Conservation (phyloP, 2,888 invertebrate species). For the Gasteruption jaculator region DNA sequence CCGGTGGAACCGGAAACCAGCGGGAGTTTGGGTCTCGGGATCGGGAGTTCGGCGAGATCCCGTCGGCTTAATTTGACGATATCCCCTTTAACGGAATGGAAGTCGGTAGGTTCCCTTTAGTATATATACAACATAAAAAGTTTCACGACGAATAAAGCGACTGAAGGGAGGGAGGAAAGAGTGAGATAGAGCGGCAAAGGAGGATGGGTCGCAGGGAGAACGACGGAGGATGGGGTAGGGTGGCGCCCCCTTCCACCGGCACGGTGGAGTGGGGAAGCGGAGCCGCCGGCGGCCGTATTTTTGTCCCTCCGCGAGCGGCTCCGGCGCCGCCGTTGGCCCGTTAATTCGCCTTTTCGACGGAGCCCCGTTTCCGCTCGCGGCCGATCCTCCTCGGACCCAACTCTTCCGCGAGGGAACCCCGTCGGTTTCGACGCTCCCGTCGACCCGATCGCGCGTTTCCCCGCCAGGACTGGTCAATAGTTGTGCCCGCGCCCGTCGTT, state of each 20-base stretch:
- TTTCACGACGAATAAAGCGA: slow-evolving; percentile 48
- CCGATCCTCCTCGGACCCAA: too few relatives aligned
- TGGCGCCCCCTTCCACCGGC: too few relatives aligned
- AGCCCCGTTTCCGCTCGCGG: too few relatives aligned
- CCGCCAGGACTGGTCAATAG: slow-evolving; percentile 16
- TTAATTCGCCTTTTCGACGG: slow-evolving; percentile 13
- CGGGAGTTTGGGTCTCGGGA: not conserved
- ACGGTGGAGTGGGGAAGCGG: slow-evolving; percentile 4
- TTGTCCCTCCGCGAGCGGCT: slow-evolving; percentile 7
- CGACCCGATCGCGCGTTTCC: too few relatives aligned
- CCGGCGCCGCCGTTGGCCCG: slow-evolving; percentile 1
- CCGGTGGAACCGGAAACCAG: slow-evolving; percentile 8
- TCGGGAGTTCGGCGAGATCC: slow-evolving; percentile 13
- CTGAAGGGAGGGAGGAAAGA: slow-evolving; percentile 14
- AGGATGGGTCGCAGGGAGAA: slow-evolving; percentile 21
- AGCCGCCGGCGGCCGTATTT: not conserved
- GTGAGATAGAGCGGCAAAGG: slow-evolving; percentile 10
- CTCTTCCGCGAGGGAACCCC: too few relatives aligned
- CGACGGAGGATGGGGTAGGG: slow-evolving; percentile 12
- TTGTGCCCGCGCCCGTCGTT: slow-evolving; percentile 7
- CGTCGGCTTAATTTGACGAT: slow-evolving; percentile 43
- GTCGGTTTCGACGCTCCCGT: too few relatives aligned
- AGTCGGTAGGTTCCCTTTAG: slow-evolving; percentile 45
- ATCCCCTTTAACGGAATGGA: slow-evolving; percentile 43
- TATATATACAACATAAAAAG: slow-evolving; percentile 49